Conservation (phyloP, 2,888 invertebrate genomes). For the Acanthosepion lycidas region DNA sequence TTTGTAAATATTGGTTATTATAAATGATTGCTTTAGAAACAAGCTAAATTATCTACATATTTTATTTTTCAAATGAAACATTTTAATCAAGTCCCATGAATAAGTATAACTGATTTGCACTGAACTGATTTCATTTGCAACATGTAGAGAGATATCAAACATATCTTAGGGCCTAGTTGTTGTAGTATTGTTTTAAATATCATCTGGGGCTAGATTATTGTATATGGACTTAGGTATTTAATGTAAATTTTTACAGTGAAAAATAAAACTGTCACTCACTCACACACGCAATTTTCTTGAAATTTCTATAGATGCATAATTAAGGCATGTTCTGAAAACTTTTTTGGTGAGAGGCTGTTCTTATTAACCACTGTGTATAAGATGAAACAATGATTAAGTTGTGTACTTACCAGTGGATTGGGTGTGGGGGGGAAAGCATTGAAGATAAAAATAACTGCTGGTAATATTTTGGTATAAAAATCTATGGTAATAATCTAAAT, state of each 20-base stretch:
- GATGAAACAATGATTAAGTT: background rate
- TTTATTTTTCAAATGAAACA: background rate
- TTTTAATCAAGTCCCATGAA: background rate
- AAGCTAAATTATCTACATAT: background rate
- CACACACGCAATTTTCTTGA: background rate
- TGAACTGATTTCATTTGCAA: background rate
- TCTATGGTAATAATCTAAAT: background rate
- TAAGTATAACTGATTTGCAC: background rate
- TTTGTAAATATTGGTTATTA: background rate
- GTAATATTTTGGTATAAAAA: too few relatives aligned
- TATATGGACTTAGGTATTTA: background rate
- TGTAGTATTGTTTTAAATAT: too few relatives aligned
- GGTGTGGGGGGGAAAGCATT: background rate
- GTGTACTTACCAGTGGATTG: background rate
- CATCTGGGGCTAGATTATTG: background rate
- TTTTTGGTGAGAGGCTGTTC: background rate
- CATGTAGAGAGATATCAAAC: background rate
- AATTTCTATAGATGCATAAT: background rate
- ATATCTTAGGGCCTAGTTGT: background rate
- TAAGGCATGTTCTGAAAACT: background rate
- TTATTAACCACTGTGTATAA: background rate
- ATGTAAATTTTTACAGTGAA: background rate
- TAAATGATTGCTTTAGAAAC: background rate
- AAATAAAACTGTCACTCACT: constrained; percentile 16
- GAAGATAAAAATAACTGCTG: background rate